Evolutionary conservation across 2,888 invertebrate species (phyloP).

Genomic region (Nephrotoma flavescens): DNA sequence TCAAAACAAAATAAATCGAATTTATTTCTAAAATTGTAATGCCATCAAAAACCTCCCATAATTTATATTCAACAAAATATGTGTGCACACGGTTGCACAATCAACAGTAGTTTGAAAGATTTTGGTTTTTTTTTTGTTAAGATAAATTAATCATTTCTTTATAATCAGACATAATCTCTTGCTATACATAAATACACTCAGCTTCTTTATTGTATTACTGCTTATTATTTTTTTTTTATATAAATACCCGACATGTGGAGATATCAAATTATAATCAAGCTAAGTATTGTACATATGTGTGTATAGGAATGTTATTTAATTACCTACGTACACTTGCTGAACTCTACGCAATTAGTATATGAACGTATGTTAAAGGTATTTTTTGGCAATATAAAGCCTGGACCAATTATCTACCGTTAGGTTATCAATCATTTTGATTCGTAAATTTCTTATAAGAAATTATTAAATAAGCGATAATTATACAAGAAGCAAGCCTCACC

Average conservation of each 20-base stretch:
- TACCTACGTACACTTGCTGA: too few species aligned
- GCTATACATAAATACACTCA: not conserved
- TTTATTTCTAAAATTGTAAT: not conserved
- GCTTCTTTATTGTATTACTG: not conserved
- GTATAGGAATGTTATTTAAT: too few species aligned
- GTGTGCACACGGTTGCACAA: not conserved
- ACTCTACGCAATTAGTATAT: too few species aligned
- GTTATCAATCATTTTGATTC: not conserved
- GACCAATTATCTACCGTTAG: not conserved
- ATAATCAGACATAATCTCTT: not conserved
- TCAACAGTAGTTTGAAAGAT: not conserved
- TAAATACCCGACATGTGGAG: not conserved
- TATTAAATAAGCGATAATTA: not conserved
- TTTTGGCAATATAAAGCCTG: too few species aligned
- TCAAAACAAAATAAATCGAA: not conserved
- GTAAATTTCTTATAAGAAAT: not conserved
- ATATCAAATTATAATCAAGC: not conserved
- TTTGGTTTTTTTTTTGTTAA: not conserved
- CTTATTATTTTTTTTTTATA: not conserved
- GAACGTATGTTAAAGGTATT: too few species aligned
- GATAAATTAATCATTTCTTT: not conserved
- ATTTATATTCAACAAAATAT: not conserved
- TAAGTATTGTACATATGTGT: not conserved
- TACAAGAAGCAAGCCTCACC: not conserved
- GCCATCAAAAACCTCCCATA: not conserved